phyloP scores from a whole-genome alignment of 2,888 invertebrate species.

The Oithona nana region DNA sequence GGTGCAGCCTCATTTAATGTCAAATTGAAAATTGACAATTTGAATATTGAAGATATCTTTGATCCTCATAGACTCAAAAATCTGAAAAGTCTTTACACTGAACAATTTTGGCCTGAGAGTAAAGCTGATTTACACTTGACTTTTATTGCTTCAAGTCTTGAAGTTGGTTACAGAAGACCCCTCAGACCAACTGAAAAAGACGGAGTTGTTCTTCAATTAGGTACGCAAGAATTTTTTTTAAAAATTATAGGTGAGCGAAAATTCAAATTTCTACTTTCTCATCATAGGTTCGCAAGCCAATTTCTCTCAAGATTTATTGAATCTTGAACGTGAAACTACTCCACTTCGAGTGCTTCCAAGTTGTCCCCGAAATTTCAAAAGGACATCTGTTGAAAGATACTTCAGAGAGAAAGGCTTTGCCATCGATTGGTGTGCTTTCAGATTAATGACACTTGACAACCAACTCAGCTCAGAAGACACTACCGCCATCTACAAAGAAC shows the following conservation, averaged over 20 bases:
- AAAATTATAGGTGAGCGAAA: no score
- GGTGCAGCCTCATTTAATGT: conserved; percentile 28
- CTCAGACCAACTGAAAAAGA: conserved; percentile 63
- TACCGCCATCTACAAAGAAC: not conserved
- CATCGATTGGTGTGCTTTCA: conserved; percentile 74
- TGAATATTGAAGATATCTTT: conserved; percentile 70
- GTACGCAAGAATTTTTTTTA: conserved; percentile 54
- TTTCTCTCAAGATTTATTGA: conserved; percentile 40
- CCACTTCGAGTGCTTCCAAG: conserved; percentile 54
- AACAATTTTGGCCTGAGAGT: conserved; percentile 57
- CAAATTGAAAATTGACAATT: conserved; percentile 68
- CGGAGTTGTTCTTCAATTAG: conserved; percentile 61
- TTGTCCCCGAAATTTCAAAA: conserved; percentile 61
- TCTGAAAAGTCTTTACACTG: conserved; percentile 51
- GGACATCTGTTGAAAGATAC: conserved; percentile 60
- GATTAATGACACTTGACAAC: conserved; percentile 39
- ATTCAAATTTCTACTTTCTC: no score
- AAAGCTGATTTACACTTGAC: conserved; percentile 54
- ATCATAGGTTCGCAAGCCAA: conserved; percentile 55
- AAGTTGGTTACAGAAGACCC: conserved; percentile 62
- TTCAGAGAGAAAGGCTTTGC: conserved; percentile 58
- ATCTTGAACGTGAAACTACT: conserved; percentile 56
- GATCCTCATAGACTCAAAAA: conserved; percentile 49
- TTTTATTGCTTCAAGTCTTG: conserved; percentile 62
- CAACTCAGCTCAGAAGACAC: not conserved